Conservation (phyloP, 2,113 vertebrate genomes). For the Chloebia gouldiae region DNA sequence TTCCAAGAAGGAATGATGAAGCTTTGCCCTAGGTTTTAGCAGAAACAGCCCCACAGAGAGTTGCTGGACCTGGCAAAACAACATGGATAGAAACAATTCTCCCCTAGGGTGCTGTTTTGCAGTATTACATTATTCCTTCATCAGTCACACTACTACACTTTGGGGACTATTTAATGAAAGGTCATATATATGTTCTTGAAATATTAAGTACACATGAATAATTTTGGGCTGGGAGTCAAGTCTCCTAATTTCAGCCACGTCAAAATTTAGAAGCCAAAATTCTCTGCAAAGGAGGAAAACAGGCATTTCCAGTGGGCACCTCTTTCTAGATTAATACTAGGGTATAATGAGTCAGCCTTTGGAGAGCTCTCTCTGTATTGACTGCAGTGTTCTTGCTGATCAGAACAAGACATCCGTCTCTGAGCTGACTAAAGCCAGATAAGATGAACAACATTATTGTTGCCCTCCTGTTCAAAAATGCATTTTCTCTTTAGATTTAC, state of each 20-base stretch:
- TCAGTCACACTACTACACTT: background rate
- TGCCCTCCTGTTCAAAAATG: background rate
- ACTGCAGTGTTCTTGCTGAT: background rate
- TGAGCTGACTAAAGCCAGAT: background rate
- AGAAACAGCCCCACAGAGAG: background rate
- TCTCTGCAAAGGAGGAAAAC: background rate
- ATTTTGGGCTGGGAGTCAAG: background rate
- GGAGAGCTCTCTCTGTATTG: background rate
- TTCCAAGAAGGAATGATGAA: background rate
- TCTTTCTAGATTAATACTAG: background rate
- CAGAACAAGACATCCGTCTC: background rate
- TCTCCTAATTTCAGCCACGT: background rate
- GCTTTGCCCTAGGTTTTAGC: background rate
- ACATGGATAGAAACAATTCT: background rate
- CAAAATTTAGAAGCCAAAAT: background rate
- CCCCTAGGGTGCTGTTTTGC: background rate
- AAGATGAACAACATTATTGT: background rate
- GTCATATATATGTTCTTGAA: background rate
- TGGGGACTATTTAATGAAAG: background rate
- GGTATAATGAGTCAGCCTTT: background rate
- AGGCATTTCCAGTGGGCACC: background rate
- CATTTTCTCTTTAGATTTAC: background rate
- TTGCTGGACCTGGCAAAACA: background rate
- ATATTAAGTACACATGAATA: background rate
- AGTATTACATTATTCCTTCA: background rate